These are phyloP conservation scores for Brachionus rotundiformis DNA, from an alignment of 1,140 invertebrate species.

Conservation along the genomic window DNA sequence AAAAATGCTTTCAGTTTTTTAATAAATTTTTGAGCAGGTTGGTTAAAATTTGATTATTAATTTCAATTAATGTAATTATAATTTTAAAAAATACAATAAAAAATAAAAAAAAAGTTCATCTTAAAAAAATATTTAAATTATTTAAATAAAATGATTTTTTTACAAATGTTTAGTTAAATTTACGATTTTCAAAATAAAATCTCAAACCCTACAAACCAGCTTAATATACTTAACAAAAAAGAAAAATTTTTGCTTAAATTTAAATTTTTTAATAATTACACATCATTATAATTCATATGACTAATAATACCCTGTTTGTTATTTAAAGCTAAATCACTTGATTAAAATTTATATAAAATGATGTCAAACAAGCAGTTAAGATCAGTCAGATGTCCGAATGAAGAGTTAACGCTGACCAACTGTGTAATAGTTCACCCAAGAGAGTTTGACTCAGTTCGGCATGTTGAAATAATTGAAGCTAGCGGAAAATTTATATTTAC, in stretches of 20 bases:
- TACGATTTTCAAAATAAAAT: background rate
- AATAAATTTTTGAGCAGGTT: too few relatives aligned
- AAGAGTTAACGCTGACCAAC: conserved; percentile 87
- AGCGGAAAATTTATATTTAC: conserved; percentile 80
- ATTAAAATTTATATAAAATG: background rate
- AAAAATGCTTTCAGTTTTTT: too few relatives aligned
- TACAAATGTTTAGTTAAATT: too few relatives aligned
- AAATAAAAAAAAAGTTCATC: too few relatives aligned
- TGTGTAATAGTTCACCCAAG: conserved; percentile 81
- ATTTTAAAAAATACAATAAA: too few relatives aligned
- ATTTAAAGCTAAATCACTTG: conserved; percentile 29
- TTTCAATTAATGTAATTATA: too few relatives aligned
- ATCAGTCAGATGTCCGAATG: conserved; percentile 87
- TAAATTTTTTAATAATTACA: background rate
- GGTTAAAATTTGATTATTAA: too few relatives aligned
- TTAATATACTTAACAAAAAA: background rate
- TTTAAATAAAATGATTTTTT: too few relatives aligned
- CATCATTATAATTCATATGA: background rate
- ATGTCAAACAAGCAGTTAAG: conserved; percentile 66
- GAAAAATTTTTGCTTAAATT: background rate
- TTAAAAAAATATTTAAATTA: too few relatives aligned
- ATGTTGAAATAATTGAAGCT: conserved; percentile 79
- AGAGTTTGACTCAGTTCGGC: conserved; percentile 78
- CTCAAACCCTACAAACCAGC: too few relatives aligned
- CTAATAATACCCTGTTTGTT: background rate